Conservation (phyloP, 2,888 invertebrate species). For the Petrolisthes manimaculis region DNA sequence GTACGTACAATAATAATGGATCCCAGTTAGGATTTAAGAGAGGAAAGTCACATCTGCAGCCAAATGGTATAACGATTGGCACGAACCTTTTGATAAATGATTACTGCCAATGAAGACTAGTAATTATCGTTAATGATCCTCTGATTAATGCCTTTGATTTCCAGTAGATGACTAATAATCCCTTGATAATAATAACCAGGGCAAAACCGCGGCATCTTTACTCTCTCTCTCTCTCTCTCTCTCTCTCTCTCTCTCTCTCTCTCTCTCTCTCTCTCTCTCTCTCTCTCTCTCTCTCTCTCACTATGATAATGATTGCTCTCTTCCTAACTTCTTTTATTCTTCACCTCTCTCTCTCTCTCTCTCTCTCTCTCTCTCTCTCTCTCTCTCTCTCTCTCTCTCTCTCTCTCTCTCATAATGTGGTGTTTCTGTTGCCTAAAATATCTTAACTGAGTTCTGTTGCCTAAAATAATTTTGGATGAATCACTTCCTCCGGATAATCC, state of each 20-base stretch:
- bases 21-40: too few species aligned
- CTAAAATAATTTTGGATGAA: too few species aligned
- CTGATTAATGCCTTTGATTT: constrained; percentile 6
- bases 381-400: constrained; percentile 15
- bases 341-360: not conserved
- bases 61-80: too few species aligned
- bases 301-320: not conserved
- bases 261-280: constrained; percentile 9
- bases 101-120: constrained; percentile 2
- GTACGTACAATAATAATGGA: too few species aligned
- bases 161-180: not conserved
- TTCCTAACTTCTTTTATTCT: not conserved
- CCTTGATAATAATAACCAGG: not conserved
- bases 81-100: constrained; percentile 3
- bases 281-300: constrained; percentile 11
- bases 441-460: too few species aligned
- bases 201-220: too few species aligned
- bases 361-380: constrained; percentile 2
- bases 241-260: not conserved
- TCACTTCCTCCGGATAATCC: too few species aligned
- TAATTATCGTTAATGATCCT: constrained; percentile 12
- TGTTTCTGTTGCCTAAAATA: too few species aligned
- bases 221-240: not conserved
- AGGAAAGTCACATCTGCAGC: too few species aligned
- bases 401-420: not conserved